Evolutionary conservation across 1,140 invertebrate species (phyloP).

Genomic region (Trigoniulus corallinus): DNA sequence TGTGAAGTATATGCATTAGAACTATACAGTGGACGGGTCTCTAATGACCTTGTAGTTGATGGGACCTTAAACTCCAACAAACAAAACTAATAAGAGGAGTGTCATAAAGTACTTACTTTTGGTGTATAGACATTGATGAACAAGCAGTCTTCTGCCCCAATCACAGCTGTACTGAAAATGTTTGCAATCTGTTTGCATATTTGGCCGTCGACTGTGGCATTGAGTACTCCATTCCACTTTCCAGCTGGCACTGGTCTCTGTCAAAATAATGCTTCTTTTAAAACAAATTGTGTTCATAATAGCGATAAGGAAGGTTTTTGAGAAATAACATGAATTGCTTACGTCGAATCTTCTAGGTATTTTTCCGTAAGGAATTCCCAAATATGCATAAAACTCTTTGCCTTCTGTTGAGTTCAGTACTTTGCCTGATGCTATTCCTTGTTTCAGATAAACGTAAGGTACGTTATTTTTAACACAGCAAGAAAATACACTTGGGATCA

Average conservation of each 20-base stretch:
- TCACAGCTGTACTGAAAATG: neutral
- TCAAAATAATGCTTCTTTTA: constrained; percentile 10
- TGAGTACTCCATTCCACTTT: constrained; percentile 16
- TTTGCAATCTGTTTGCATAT: constrained; percentile 21
- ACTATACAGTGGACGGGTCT: too few species aligned
- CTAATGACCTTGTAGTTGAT: too few species aligned
- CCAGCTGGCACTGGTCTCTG: constrained; percentile 19
- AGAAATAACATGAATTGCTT: neutral
- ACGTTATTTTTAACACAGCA: too few species aligned
- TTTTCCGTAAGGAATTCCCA: constrained; percentile 3
- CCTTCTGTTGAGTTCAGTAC: too few species aligned
- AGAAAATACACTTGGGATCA: too few species aligned
- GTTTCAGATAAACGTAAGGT: too few species aligned
- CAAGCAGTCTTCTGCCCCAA: constrained; percentile 48
- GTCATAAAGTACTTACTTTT: constrained; percentile 11
- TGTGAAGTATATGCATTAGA: too few species aligned
- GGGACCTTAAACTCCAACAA: neutral
- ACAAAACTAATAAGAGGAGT: neutral
- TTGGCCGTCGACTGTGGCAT: constrained; percentile 19
- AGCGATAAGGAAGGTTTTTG: constrained; percentile 1
- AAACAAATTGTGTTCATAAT: neutral
- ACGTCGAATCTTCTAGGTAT: constrained; percentile 1
- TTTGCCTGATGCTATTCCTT: too few species aligned
- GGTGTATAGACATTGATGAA: constrained; percentile 50
- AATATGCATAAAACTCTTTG: neutral